Percentiles rank a stretch among this genome's conserved stretches.
Evolutionary conservation across 2,888 invertebrate genomes (phyloP).

Genomic region (Blastobasis adustella): DNA sequence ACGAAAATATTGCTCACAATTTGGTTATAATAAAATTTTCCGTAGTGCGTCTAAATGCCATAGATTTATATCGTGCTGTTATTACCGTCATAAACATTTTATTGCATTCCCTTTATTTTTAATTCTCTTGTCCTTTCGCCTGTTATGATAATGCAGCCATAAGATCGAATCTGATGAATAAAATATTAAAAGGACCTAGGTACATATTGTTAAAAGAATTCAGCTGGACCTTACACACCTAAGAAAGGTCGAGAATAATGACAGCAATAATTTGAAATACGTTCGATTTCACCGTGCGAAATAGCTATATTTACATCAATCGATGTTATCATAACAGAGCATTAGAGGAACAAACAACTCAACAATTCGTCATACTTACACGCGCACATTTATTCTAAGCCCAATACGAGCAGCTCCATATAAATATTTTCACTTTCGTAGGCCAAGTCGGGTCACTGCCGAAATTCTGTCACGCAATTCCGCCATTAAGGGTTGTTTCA

Average conservation of each 20-base stretch:
- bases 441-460: slow-evolving; percentile 68
- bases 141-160: too few relatives aligned
- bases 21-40: slow-evolving; percentile 69
- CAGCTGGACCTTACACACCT: too few relatives aligned
- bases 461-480: slow-evolving; percentile 74
- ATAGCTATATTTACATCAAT: neutral
- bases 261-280: too few relatives aligned
- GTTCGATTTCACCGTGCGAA: neutral
- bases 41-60: slow-evolving; percentile 37
- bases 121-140: too few relatives aligned
- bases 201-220: too few relatives aligned
- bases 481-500: slow-evolving; percentile 69
- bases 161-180: too few relatives aligned
- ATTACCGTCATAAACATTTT: slow-evolving; percentile 17
- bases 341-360: too few relatives aligned
- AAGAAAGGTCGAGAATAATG: too few relatives aligned
- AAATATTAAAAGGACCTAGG: too few relatives aligned
- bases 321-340: neutral
- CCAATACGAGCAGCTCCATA: slow-evolving; percentile 36
- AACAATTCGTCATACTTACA: too few relatives aligned
- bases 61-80: slow-evolving; percentile 37
- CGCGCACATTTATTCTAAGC: too few relatives aligned
- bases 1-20: slow-evolving; percentile 69
- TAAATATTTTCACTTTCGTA: slow-evolving; percentile 70
- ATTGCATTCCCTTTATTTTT: too few relatives aligned